Evolutionary conservation across 2,113 vertebrate species (phyloP), one percentile per base, ranked within the genome.

Genomic region (Anoplopoma fimbria): DNA sequence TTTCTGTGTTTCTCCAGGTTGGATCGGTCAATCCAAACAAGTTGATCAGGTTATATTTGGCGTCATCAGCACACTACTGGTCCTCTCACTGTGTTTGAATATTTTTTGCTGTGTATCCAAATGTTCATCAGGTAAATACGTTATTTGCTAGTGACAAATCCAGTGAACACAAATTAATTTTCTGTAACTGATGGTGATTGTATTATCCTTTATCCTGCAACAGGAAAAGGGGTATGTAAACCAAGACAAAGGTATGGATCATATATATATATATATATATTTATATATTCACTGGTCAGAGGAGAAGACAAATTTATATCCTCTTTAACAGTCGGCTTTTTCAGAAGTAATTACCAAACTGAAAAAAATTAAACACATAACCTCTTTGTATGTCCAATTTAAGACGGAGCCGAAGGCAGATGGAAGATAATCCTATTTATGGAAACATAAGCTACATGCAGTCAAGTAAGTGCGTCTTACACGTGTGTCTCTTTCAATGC

Each of bases 361-460:
- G 4, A 60, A 34, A 17, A 55, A 49, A 40, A 42, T 36, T 27
- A 55, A 61, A 36, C 3, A 57, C 17, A 23, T 75, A 38, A 72
- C 49, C 21, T 87, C 12, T 79, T 36, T 77, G 10, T 77, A 2
- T 83, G 2, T 75, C 29, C 34, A 45, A 72, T 84, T 85, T 51
- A 27, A 94, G 93, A 47, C 62, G n/a, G 49, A 79, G 75, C 55
- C 8, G 29, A 29, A 90, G 82, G 34, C 91, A 94, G 38, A 95
- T 95, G 94, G 92, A 95, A 63, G 95, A 95, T 0, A 95, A 94
- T 63, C 95, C 95, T 17, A 95, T 96, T 70, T 96, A 96, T 82
- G 95, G 95, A 75, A 96, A 96, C 73, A 14, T 96, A 75, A 85
- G 6, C 65, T 94, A 78, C 85, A 75, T 34, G 27, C 74, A 88